Percentiles rank a stretch among this genome's conserved stretches.
phyloP scores from a whole-genome alignment of 2,888 invertebrate species.

The Nycteola revayana region DNA sequence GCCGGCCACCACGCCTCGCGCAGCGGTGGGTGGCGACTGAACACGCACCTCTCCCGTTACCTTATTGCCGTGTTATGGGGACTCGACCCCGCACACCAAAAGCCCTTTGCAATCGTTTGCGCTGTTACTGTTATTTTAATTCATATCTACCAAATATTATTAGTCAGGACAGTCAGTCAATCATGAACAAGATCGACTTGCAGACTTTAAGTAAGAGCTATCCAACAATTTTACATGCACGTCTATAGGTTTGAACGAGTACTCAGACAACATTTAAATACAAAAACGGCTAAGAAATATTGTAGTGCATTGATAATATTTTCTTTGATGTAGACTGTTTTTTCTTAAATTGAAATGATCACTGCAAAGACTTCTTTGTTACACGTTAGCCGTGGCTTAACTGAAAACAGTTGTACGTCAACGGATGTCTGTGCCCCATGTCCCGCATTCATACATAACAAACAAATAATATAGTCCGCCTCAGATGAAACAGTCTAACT shows the following conservation, averaged over 20 bases:
- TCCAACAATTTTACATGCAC: no score
- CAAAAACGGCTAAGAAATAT: no score
- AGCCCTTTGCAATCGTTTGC: constrained; percentile 52
- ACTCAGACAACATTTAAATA: no score
- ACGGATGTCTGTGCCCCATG: constrained; percentile 60
- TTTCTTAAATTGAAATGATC: constrained; percentile 56
- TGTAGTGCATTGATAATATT: constrained; percentile 46
- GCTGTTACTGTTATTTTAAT: constrained; percentile 47
- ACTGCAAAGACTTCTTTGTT: constrained; percentile 53
- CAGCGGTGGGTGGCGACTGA: constrained; percentile 73
- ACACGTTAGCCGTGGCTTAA: constrained; percentile 53
- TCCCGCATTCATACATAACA: constrained; percentile 65
- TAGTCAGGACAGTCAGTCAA: constrained; percentile 30
- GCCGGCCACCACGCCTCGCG: constrained; percentile 71
- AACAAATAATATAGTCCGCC: constrained; percentile 59
- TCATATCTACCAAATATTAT: constrained; percentile 31
- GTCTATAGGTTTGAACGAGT: no score
- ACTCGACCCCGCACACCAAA: constrained; percentile 68
- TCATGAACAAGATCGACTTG: no score
- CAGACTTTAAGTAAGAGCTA: no score
- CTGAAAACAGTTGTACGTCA: constrained; percentile 72
- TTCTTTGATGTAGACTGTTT: constrained; percentile 40
- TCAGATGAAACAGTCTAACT: no score
- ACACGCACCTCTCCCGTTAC: constrained; percentile 79
- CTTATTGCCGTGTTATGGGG: constrained; percentile 76